A percentile compares a stretch with the other conserved stretches of the same genome.
Conservation (phyloP, 1,140 invertebrate genomes). For the Danaus plexippus region DNA sequence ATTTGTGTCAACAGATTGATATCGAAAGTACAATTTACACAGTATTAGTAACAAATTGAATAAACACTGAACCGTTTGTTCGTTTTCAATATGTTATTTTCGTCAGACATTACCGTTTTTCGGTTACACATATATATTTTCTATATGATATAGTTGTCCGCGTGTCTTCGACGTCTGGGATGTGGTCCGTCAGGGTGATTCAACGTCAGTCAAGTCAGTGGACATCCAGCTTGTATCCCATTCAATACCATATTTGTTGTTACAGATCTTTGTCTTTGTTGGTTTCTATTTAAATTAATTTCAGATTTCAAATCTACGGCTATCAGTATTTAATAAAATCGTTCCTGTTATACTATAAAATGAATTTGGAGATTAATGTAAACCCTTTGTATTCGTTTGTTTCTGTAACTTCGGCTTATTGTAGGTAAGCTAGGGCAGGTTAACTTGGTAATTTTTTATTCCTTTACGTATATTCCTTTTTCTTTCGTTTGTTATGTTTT, state of each 20-base stretch:
- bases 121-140: background rate
- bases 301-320: too few relatives aligned
- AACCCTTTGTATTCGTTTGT: too few relatives aligned
- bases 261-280: constrained; percentile 10
- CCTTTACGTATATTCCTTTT: too few relatives aligned
- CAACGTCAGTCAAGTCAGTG: constrained; percentile 23
- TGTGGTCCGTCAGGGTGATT: constrained; percentile 14
- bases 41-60: constrained; percentile 6
- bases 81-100: constrained; percentile 1
- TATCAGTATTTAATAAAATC: too few relatives aligned
- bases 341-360: too few relatives aligned
- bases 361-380: too few relatives aligned
- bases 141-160: background rate
- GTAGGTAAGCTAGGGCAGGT: too few relatives aligned
- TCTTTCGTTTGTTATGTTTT: too few relatives aligned
- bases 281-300: background rate
- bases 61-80: background rate
- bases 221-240: constrained; percentile 11
- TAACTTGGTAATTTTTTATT: too few relatives aligned
- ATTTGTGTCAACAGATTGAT: constrained; percentile 15
- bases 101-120: background rate
- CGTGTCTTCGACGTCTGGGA: constrained; percentile 5
- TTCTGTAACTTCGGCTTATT: too few relatives aligned
- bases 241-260: constrained; percentile 22
- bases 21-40: constrained; percentile 18